Conservation (phyloP, 92 coral and sea anemone species). For the Parazoanthus darwini region DNA sequence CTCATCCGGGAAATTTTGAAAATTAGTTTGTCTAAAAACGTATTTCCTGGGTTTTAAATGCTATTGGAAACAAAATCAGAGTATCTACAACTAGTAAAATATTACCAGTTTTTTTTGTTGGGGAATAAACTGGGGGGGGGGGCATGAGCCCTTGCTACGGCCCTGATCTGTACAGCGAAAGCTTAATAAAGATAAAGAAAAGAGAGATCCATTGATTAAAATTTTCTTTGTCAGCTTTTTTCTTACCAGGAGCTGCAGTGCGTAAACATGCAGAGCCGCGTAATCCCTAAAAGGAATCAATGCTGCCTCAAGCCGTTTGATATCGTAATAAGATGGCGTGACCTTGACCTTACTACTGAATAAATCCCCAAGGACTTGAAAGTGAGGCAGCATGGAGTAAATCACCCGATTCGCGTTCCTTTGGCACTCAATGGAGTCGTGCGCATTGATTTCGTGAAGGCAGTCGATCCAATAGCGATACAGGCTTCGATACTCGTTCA, state of each 20-base stretch:
- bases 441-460: background rate
- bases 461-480: slow-evolving; percentile 13
- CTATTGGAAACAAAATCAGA: too few relatives aligned
- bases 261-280: slow-evolving; percentile 3
- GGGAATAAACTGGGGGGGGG: too few relatives aligned
- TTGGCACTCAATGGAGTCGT: slow-evolving; percentile 1
- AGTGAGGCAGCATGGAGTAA: slow-evolving; percentile 10
- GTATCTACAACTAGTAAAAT: too few relatives aligned
- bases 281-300: slow-evolving; percentile 2
- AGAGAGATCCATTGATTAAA: too few relatives aligned
- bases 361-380: slow-evolving; percentile 5
- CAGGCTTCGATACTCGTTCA: background rate
- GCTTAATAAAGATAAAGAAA: too few relatives aligned
- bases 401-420: background rate
- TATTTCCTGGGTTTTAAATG: too few relatives aligned
- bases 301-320: slow-evolving; percentile 22
- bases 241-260: slow-evolving; percentile 14
- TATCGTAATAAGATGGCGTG: slow-evolving; percentile 6
- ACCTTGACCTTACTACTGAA: background rate
- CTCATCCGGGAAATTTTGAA: too few relatives aligned
- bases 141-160: too few relatives aligned
- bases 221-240: too few relatives aligned
- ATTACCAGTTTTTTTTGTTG: too few relatives aligned
- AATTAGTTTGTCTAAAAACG: too few relatives aligned
- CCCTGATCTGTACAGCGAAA: too few relatives aligned